Percentiles rank a stretch among this genome's conserved stretches.
phyloP scores from a whole-genome alignment of 2,113 vertebrate genomes.

The Oncorhynchus keta region DNA sequence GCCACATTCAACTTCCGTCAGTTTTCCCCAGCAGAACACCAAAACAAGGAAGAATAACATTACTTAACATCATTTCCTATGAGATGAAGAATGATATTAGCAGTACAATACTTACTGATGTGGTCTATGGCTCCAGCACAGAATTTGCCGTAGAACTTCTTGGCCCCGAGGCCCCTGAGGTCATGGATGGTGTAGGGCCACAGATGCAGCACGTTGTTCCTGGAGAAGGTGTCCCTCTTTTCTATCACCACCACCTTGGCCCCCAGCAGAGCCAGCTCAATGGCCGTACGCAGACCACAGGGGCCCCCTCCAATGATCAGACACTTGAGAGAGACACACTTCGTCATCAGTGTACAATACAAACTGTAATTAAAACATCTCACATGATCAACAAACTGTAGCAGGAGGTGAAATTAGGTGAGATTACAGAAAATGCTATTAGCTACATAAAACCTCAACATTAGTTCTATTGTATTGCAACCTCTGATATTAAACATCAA shows the following conservation, averaged over 20 bases:
- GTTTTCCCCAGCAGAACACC: background rate
- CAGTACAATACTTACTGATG: constrained; percentile 85
- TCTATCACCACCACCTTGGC: constrained; percentile 94
- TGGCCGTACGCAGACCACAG: constrained; percentile 89
- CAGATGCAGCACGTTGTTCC: constrained; percentile 96
- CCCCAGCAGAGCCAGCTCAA: constrained; percentile 91
- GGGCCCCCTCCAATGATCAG: constrained; percentile 93
- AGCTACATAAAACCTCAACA: no score
- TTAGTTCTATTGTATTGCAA: no score
- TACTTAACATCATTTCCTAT: background rate
- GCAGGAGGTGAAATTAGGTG: no score
- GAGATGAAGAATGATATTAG: background rate
- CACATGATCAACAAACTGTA: no score
- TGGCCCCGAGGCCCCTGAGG: constrained; percentile 90
- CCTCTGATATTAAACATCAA: no score
- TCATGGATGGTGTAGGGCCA: constrained; percentile 98
- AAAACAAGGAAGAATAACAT: background rate
- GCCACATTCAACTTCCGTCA: no score
- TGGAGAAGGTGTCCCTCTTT: constrained; percentile 93
- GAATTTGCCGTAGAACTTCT: constrained; percentile 98
- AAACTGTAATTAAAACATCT: no score
- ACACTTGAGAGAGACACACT: constrained; percentile 73
- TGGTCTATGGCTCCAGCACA: constrained; percentile 96
- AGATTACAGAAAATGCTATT: no score
- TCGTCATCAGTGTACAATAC: no score